These are phyloP conservation scores for Drosophila pegasa DNA, from an alignment of 2,888 invertebrate species.

Conservation along the genomic window DNA sequence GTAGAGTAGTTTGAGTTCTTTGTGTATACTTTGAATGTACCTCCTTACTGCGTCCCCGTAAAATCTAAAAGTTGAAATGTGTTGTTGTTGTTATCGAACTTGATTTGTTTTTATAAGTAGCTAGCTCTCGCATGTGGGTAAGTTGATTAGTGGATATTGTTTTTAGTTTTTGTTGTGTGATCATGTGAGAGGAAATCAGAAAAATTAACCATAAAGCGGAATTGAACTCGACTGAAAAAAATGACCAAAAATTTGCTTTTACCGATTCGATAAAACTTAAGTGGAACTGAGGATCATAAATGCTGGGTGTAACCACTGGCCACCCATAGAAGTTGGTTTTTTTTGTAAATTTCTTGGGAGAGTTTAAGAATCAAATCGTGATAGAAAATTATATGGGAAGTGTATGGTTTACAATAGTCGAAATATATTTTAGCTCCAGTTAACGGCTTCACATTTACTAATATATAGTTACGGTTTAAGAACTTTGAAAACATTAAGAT, in stretches of 20 bases:
- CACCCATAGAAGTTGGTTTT: background rate
- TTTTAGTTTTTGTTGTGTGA: constrained; percentile 27
- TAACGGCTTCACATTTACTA: constrained; percentile 79
- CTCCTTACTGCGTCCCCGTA: constrained; percentile 85
- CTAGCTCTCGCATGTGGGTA: constrained; percentile 57
- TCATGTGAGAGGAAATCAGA: constrained; percentile 15
- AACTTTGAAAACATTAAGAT: constrained; percentile 80
- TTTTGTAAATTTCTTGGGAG: background rate
- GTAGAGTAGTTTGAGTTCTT: constrained; percentile 78
- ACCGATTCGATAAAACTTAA: constrained; percentile 23
- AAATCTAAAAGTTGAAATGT: constrained; percentile 84
- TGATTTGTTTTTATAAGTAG: constrained; percentile 48
- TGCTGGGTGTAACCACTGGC: background rate
- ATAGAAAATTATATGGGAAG: constrained; percentile 27
- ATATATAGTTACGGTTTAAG: constrained; percentile 73
- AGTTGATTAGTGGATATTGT: constrained; percentile 27
- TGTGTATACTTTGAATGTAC: constrained; percentile 83
- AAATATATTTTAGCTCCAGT: constrained; percentile 72
- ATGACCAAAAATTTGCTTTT: constrained; percentile 26
- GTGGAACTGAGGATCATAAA: constrained; percentile 27
- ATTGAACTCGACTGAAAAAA: constrained; percentile 26
- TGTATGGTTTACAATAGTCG: constrained; percentile 52
- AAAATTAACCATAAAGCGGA: constrained; percentile 43
- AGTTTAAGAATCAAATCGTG: constrained; percentile 16
- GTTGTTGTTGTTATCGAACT: constrained; percentile 76